Evolutionary conservation across 92 coral and sea anemone genomes (phyloP).

Genomic region (Isaurus tuberculatus): DNA sequence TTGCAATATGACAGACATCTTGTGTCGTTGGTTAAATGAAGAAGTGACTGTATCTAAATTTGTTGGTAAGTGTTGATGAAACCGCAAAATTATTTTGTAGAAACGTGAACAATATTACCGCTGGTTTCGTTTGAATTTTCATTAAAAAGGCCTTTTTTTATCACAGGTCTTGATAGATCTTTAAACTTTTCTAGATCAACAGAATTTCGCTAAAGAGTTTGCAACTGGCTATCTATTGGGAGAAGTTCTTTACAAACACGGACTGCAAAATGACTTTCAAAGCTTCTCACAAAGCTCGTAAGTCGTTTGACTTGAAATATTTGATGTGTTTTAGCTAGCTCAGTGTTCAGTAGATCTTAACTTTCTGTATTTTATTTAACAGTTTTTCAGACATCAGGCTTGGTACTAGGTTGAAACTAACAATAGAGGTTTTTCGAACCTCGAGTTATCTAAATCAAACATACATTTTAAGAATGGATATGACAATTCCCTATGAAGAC

Average conservation of each 20-base stretch:
- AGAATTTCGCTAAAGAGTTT: constrained; percentile 86
- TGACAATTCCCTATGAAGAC: too few relatives aligned
- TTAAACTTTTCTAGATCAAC: constrained; percentile 67
- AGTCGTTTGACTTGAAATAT: constrained; percentile 15
- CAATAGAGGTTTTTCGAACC: too few relatives aligned
- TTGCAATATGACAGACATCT: constrained; percentile 87
- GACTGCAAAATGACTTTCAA: constrained; percentile 91
- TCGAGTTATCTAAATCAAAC: too few relatives aligned
- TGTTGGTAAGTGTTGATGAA: constrained; percentile 74
- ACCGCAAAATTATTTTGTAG: not conserved
- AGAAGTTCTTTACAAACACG: constrained; percentile 90
- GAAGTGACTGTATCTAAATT: constrained; percentile 86
- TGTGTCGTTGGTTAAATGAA: constrained; percentile 98
- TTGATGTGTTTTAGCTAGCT: too few relatives aligned
- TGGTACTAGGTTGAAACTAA: too few relatives aligned
- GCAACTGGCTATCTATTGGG: constrained; percentile 95
- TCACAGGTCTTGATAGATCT: too few relatives aligned
- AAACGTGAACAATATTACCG: not conserved
- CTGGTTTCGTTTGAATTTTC: too few relatives aligned
- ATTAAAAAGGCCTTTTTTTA: too few relatives aligned
- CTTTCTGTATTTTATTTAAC: too few relatives aligned
- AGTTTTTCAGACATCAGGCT: too few relatives aligned
- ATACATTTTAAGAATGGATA: too few relatives aligned
- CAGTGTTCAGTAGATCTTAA: too few relatives aligned
- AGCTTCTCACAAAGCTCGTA: constrained; percentile 91